A percentile compares a stretch with the other conserved stretches of the same genome.
phyloP scores from a whole-genome alignment of 1,140 invertebrate species.

The Saxidomus purpurata region DNA sequence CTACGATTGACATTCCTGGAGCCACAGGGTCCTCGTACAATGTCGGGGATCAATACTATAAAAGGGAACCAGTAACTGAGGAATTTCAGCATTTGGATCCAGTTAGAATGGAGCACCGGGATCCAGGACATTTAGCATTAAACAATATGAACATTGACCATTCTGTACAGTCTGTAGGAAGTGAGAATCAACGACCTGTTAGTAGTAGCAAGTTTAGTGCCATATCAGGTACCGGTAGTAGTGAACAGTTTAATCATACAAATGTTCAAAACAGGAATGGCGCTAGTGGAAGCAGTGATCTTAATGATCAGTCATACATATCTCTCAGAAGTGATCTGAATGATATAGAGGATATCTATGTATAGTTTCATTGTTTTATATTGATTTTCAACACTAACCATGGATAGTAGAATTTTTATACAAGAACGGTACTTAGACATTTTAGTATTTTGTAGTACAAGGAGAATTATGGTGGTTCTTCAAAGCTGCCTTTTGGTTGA shows the following conservation, averaged over 20 bases:
- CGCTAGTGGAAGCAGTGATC: neutral
- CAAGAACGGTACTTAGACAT: too few species aligned
- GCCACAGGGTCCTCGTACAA: too few species aligned
- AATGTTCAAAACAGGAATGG: neutral
- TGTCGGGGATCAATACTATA: neutral
- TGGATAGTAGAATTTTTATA: too few species aligned
- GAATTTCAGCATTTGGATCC: neutral
- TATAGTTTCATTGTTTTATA: too few species aligned
- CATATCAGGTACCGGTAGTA: neutral
- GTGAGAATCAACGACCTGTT: too few species aligned
- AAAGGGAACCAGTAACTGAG: neutral
- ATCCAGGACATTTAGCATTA: neutral
- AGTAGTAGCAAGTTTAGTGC: neutral
- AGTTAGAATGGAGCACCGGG: neutral
- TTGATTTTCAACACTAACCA: too few species aligned
- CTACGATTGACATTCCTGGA: neutral
- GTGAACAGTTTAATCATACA: neutral
- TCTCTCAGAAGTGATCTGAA: conserved; percentile 8
- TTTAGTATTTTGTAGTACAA: too few species aligned
- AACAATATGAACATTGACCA: neutral
- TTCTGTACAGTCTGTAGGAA: neutral
- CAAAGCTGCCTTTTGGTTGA: too few species aligned
- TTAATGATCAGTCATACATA: neutral
- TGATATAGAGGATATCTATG: conserved; percentile 6
- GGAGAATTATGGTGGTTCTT: too few species aligned